A percentile compares a stretch with the other conserved stretches of the same genome.
These are phyloP conservation scores for Conus betulinus DNA, from an alignment of 1,140 invertebrate genomes.

Conservation along the genomic window DNA sequence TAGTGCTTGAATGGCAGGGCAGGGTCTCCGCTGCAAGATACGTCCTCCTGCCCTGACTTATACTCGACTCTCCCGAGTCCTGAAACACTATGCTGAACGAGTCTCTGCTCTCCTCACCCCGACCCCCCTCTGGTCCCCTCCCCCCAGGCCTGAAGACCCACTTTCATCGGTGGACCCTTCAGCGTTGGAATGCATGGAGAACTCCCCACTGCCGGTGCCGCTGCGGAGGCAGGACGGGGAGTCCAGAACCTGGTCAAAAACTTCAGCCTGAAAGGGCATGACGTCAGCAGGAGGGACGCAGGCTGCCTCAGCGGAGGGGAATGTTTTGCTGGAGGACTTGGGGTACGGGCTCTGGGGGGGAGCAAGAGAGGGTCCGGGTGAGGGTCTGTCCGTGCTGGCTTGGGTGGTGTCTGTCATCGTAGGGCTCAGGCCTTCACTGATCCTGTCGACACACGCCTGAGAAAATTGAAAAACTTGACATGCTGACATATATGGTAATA, in stretches of 20 bases:
- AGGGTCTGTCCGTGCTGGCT: not conserved
- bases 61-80: conserved; percentile 20
- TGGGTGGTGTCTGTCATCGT: conserved; percentile 29
- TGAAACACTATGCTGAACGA: conserved; percentile 39
- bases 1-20: not conserved
- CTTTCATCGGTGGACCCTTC: conserved; percentile 56
- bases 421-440: conserved; percentile 52
- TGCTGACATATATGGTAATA: not conserved
- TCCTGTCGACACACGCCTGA: conserved; percentile 18
- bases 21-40: not conserved
- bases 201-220: conserved; percentile 57
- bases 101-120: conserved; percentile 24
- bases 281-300: not conserved
- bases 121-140: conserved; percentile 39
- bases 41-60: not conserved
- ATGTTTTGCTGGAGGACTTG: not conserved
- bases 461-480: conserved; percentile 4
- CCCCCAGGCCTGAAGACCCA: conserved; percentile 59
- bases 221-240: not conserved
- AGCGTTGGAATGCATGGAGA: conserved; percentile 53
- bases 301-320: not conserved
- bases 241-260: not conserved
- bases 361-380: not conserved
- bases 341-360: not conserved
- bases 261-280: not conserved